Evolutionary conservation across 2,888 invertebrate species (phyloP), one percentile per base, ranked within the genome.

Genomic region (Yponomeuta cagnagella): DNA sequence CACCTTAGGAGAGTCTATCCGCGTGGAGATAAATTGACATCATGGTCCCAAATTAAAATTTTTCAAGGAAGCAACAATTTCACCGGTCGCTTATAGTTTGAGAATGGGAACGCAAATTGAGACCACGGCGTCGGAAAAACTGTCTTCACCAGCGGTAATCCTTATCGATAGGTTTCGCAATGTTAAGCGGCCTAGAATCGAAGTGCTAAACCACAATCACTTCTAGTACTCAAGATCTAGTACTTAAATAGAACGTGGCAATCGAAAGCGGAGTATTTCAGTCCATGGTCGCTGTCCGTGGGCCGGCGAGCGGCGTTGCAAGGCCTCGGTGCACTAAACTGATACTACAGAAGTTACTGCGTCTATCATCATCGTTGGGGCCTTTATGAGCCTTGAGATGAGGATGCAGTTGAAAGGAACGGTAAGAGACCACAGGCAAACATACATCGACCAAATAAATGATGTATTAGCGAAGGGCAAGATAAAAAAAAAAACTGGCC

Each of bases 261-360:
- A 71, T 71, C 85, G 90, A 90, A 90, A 90, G 88, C 87, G 52
- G 84, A 79, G 82, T 87, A 89, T 90, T 88, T 87, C 77, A 84
- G 89, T 89, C 90, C 91, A 90, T 84, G 90, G 91, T 85, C 87
- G 82, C 77, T 81, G 82, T 63, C 82, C 77, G 80, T 70, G 70
- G 82, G 82, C 82, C 85, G 86, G 90, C 89, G 90, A 90, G 86
- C 69, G 70, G 70, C 71, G 48, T 48, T 87, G 90, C 90, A 90
- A 90, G 90, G 90, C 89, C 86, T 79, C 80, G 81, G 82, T 12
- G 52, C 52, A 58, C 52, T 15, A 3, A 58, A 58, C 83, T 88
- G 88, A 88, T 86, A 90, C 89, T 89, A 88, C 81, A 83, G 81
- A 80, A 82, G 85, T 83, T 84, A 81, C 85, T 88, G 89, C 89